These are phyloP conservation scores for Holotrichia oblita DNA, from an alignment of 1,140 invertebrate genomes.

Conservation along the genomic window DNA sequence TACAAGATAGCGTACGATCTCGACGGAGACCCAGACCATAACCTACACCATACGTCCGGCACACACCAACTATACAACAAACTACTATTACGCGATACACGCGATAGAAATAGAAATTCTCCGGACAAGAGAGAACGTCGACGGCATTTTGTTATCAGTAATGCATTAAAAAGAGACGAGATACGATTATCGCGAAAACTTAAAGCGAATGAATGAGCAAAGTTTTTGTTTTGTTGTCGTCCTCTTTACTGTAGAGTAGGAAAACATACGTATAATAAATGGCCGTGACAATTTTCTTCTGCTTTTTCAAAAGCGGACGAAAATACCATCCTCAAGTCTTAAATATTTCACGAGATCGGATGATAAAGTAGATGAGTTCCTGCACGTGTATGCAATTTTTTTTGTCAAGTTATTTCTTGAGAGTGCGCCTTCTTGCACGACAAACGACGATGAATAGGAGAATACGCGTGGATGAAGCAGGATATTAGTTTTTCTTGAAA, in stretches of 20 bases:
- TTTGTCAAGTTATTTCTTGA: neutral
- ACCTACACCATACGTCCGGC: slow-evolving; percentile 21
- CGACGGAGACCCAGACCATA: neutral
- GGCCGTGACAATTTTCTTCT: slow-evolving; percentile 14
- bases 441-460: neutral
- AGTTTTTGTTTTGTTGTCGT: neutral
- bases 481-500: no score
- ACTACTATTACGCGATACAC: neutral
- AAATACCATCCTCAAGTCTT: slow-evolving; percentile 3
- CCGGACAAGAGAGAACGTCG: neutral
- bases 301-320: slow-evolving; percentile 6
- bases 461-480: no score
- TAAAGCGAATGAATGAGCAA: slow-evolving; percentile 2
- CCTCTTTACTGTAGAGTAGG: neutral
- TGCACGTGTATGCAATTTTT: slow-evolving; percentile 22
- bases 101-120: slow-evolving; percentile 28
- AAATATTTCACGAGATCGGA: slow-evolving; percentile 29
- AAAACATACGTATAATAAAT: no score
- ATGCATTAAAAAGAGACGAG: slow-evolving; percentile 23
- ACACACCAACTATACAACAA: neutral
- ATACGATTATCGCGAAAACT: slow-evolving; percentile 8
- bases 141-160: neutral
- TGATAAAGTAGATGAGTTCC: slow-evolving; percentile 20
- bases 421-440: no score
- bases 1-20: neutral